These are phyloP conservation scores for Polypterus senegalus DNA, from an alignment of 2,113 vertebrate genomes.

Conservation along the genomic window DNA sequence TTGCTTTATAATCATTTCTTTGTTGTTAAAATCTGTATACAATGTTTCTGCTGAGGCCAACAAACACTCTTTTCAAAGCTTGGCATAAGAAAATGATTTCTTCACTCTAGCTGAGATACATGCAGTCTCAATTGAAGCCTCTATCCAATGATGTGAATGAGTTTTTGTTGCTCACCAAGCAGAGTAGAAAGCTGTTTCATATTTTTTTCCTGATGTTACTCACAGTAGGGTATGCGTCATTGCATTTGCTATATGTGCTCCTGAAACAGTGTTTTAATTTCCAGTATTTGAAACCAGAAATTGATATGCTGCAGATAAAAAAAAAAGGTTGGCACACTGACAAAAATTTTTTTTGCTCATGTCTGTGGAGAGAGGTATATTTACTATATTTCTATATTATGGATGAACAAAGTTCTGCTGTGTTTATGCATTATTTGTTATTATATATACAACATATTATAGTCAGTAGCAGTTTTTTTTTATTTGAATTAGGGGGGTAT, in stretches of 20 bases:
- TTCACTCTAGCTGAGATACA: background rate
- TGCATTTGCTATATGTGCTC: background rate
- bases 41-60: background rate
- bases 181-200: background rate
- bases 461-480: no score
- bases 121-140: background rate
- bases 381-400: no score
- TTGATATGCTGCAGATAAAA: slow-evolving; percentile 1
- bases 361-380: no score
- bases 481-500: no score
- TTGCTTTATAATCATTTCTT: slow-evolving; percentile 2
- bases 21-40: slow-evolving; percentile 1
- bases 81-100: slow-evolving; percentile 1
- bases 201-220: slow-evolving; percentile 1
- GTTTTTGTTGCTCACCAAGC: background rate
- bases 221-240: background rate
- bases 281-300: slow-evolving; percentile 1
- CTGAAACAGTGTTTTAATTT: background rate
- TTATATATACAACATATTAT: no score
- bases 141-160: background rate
- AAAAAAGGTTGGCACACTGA: background rate
- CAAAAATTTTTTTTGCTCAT: no score
- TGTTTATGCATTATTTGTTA: no score
- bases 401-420: no score
- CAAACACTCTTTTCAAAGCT: slow-evolving; percentile 2